Percentiles rank a stretch among this genome's conserved stretches.
Evolutionary conservation across 1,140 invertebrate species (phyloP).

Genomic region (Temnothorax curvispinosus): DNA sequence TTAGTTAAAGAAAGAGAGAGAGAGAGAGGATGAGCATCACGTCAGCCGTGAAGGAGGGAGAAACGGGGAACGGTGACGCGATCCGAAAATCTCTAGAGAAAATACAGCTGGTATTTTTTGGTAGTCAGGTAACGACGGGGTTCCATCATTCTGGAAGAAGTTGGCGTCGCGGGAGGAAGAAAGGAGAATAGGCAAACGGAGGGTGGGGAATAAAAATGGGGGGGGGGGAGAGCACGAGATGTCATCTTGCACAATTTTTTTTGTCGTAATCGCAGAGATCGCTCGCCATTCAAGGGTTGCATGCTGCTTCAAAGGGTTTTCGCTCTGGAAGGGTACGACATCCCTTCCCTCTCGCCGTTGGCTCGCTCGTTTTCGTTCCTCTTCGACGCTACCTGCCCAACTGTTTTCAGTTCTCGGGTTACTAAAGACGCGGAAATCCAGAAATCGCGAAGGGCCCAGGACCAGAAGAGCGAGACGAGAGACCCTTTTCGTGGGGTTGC

Average conservation of each 20-base stretch:
- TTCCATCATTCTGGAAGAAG: constrained; percentile 67
- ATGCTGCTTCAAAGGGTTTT: constrained; percentile 80
- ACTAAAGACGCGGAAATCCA: constrained; percentile 86
- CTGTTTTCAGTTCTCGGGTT: constrained; percentile 84
- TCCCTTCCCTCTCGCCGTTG: constrained; percentile 51
- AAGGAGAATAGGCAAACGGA: constrained; percentile 12
- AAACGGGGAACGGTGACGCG: constrained; percentile 51
- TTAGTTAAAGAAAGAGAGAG: constrained; percentile 25
- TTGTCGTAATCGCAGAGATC: constrained; percentile 71
- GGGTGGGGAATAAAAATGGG: constrained; percentile 54
- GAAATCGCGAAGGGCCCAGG: constrained; percentile 82
- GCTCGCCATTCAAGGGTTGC: constrained; percentile 62
- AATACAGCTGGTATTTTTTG: constrained; percentile 80
- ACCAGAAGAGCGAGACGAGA: constrained; percentile 55
- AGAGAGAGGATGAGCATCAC: not conserved
- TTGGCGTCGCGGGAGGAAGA: constrained; percentile 42
- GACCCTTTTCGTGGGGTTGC: constrained; percentile 47
- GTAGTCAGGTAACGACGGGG: constrained; percentile 67
- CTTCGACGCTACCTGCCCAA: constrained; percentile 78
- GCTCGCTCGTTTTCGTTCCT: not conserved
- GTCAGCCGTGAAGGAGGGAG: constrained; percentile 12
- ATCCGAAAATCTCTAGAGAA: constrained; percentile 83
- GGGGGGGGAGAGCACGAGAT: constrained; percentile 70
- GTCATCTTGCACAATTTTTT: constrained; percentile 83
- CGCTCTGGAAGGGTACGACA: constrained; percentile 69